These are phyloP conservation scores for Nerophis lumbriciformis DNA, from an alignment of 2,113 vertebrate species.

Conservation along the genomic window DNA sequence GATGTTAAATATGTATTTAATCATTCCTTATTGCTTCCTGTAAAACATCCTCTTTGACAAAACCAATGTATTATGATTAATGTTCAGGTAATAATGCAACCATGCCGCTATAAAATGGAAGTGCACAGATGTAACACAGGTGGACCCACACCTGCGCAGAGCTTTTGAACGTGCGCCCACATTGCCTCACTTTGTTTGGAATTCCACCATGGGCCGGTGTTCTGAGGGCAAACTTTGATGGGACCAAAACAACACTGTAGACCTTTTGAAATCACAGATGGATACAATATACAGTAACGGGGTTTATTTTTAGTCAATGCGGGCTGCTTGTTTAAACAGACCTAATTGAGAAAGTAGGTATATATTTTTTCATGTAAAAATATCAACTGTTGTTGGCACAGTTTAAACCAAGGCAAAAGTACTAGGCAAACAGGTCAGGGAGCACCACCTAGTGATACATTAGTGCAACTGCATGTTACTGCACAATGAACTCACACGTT, in stretches of 20 bases:
- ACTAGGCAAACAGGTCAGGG: too few species aligned
- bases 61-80: too few species aligned
- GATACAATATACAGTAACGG: neutral
- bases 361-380: neutral
- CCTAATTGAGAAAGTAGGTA: neutral
- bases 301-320: neutral
- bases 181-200: constrained; percentile 47
- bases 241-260: neutral
- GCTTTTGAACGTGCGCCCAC: constrained; percentile 35
- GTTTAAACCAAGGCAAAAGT: too few species aligned
- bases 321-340: neutral
- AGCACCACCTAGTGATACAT: constrained; percentile 33
- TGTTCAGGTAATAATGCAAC: neutral
- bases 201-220: constrained; percentile 33
- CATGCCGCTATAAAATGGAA: neutral
- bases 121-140: neutral
- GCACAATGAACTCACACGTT: too few species aligned
- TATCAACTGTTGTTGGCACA: neutral
- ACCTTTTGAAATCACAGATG: neutral
- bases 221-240: neutral
- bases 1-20: too few species aligned
- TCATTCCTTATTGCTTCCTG: too few species aligned
- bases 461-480: constrained; percentile 15
- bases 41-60: too few species aligned
- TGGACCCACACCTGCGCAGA: constrained; percentile 57